These are phyloP conservation scores for Drosophila lacicola DNA, from an alignment of 2,888 invertebrate genomes.

Conservation along the genomic window DNA sequence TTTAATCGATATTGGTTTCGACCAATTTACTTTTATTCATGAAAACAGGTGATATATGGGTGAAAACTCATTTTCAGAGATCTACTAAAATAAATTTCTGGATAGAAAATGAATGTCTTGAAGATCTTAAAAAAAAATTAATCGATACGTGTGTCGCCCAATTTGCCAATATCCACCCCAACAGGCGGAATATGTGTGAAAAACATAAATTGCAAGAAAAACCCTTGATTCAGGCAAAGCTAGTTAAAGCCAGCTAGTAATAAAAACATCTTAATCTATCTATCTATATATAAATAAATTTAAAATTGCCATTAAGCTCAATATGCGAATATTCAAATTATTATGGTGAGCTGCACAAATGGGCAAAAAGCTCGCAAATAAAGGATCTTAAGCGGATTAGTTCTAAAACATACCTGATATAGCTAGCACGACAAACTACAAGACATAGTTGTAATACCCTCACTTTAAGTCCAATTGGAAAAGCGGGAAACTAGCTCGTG, in stretches of 20 bases:
- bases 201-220: neutral
- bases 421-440: constrained; percentile 11
- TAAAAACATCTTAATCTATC: neutral
- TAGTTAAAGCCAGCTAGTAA: neutral
- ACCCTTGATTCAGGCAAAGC: neutral
- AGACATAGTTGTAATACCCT: constrained; percentile 14
- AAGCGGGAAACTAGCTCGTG: constrained; percentile 29
- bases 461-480: neutral
- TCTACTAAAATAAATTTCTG: too few species aligned
- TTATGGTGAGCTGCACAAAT: neutral
- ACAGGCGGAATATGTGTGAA: neutral
- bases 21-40: too few species aligned
- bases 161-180: neutral
- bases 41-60: too few species aligned
- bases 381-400: constrained; percentile 9
- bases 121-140: too few species aligned
- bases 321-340: constrained; percentile 12
- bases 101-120: too few species aligned
- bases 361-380: neutral
- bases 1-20: too few species aligned
- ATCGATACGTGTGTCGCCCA: too few species aligned
- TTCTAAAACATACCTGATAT: neutral
- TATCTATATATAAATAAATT: neutral
- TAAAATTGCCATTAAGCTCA: neutral
- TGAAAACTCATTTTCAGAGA: too few species aligned